Evolutionary conservation across 1,140 invertebrate species (phyloP), one percentile per base, ranked within the genome.

Genomic region (Papilio xuthus): DNA sequence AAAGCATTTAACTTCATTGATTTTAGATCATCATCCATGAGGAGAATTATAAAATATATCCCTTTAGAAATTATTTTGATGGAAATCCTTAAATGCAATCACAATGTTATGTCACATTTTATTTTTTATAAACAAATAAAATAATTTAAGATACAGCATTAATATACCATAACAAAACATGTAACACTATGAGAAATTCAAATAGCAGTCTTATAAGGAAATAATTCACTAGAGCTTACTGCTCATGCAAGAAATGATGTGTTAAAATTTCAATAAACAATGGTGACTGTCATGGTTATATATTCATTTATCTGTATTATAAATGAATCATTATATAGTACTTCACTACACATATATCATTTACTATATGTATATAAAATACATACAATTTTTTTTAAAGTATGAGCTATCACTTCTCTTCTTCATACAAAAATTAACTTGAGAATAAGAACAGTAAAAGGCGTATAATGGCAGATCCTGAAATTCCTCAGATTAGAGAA

Each of bases 121-220:
- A 60, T 60, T 56, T 20, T 56, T 23, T 20, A 56, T 20, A 20
- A 7, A 20, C 20, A 20, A n/a, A 56, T 2, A n/a, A 56, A 10
- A 1, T 23, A 23, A n/a, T 23, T 20, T 8, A 23, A 56, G 20
- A 6, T 9, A 9, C 53, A 56, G n/a, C 8, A 60, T 26, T 26
- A 60, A 67, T 13, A 67, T 15, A 28, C 13, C 23, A 67, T 28
- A 80, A 82, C 41, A 75, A 71, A 78, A 67, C 28, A 78, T 13
- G 12, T 41, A 41, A 60, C 26, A 74, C 37, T 23, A 47, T 71
- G 20, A 15, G 15, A 78, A 37, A 67, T 32, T 67, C 60, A 28
- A 12, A 67, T 67, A 67, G 60, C 23, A 67, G 60, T 67, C 26
- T 28, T 67, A 28, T 67, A 60, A 60, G 56, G 23, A 60, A 26